Percentiles rank a stretch among this genome's conserved stretches.
phyloP scores from a whole-genome alignment of 2,113 vertebrate genomes.

The Chloebia gouldiae region DNA sequence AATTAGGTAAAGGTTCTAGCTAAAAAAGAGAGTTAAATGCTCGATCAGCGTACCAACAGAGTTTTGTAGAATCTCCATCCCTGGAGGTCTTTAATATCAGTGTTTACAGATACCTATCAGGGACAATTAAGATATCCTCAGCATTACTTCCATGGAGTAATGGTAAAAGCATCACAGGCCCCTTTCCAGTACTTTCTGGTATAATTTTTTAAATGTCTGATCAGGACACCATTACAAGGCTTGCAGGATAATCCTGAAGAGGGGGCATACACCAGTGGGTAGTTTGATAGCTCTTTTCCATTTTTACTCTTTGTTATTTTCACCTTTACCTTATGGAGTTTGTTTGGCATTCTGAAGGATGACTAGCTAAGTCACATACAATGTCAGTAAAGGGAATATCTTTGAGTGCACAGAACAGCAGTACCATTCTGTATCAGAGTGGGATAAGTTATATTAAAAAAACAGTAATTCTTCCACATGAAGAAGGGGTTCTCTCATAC shows the following conservation, averaged over 20 bases:
- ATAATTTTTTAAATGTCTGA: not conserved
- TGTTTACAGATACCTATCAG: not conserved
- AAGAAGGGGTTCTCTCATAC: not conserved
- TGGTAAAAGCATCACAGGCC: not conserved
- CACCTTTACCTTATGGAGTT: not conserved
- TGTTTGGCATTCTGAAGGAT: not conserved
- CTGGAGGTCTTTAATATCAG: not conserved
- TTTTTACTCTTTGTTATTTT: not conserved
- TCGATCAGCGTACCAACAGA: not conserved
- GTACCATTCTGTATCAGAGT: not conserved
- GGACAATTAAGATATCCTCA: not conserved
- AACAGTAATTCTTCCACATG: not conserved
- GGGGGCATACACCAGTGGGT: not conserved
- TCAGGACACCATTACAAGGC: not conserved
- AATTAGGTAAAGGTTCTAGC: not conserved
- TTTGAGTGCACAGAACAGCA: not conserved
- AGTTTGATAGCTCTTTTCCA: not conserved
- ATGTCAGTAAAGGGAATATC: not conserved
- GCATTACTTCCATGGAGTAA: not conserved
- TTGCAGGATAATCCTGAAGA: not conserved
- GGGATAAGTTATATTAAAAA: not conserved
- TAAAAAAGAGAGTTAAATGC: not conserved
- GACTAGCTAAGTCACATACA: not conserved
- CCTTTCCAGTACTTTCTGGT: not conserved
- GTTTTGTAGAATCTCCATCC: not conserved